phyloP scores from a whole-genome alignment of 2,888 invertebrate species.

The Lycophotia porphyrea region DNA sequence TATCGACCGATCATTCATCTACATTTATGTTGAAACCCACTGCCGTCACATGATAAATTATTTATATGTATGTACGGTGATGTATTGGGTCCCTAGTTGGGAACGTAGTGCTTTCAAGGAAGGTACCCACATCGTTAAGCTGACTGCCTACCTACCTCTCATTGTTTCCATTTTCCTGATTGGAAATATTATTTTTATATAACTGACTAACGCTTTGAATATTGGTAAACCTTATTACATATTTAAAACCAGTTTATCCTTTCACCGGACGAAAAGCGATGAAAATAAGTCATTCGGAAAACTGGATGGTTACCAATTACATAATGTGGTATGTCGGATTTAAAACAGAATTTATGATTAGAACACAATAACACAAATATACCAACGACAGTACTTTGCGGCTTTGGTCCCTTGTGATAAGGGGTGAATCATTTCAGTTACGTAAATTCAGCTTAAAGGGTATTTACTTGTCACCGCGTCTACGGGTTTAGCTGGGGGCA shows the following conservation, averaged over 20 bases:
- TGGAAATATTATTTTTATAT: background rate
- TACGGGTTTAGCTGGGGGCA: background rate
- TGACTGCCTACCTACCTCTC: no score
- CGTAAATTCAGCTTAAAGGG: conserved; percentile 10
- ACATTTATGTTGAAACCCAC: background rate
- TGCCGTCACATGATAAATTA: background rate
- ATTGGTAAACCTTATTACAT: background rate
- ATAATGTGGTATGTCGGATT: background rate
- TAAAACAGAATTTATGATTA: background rate
- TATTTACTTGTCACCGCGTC: background rate
- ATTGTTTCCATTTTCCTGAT: background rate
- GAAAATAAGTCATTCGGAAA: background rate
- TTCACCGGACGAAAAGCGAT: background rate
- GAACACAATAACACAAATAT: background rate
- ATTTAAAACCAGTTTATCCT: background rate
- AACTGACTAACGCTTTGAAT: background rate
- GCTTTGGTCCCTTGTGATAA: background rate
- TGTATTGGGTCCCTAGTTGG: no score
- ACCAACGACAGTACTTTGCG: background rate
- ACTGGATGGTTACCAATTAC: background rate
- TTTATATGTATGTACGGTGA: background rate
- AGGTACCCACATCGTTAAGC: no score
- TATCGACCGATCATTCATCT: background rate
- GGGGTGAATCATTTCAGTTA: conserved; percentile 25
- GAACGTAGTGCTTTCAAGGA: no score